Percentiles rank a stretch among this genome's conserved stretches.
phyloP scores from a whole-genome alignment of 1,140 invertebrate genomes.

The Triops cancriformis region DNA sequence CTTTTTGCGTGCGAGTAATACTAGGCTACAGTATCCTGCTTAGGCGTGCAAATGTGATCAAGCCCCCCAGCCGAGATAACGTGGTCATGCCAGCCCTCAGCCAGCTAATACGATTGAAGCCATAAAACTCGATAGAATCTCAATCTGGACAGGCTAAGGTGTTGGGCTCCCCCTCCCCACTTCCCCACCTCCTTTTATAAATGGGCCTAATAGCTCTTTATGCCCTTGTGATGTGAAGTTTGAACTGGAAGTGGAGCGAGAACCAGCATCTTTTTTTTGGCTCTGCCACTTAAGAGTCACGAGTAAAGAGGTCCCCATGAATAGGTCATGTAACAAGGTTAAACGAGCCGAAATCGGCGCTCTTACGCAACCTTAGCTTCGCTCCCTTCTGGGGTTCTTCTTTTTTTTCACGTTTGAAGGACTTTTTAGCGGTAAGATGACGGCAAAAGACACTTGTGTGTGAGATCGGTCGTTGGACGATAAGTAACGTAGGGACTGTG shows the following conservation, averaged over 20 bases:
- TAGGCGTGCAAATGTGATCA: slow-evolving; percentile 13
- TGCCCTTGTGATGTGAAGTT: not conserved
- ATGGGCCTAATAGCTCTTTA: not conserved
- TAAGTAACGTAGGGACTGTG: not conserved
- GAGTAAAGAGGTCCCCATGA: not conserved
- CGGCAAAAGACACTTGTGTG: not conserved
- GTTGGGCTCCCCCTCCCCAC: not conserved
- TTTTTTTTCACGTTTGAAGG: not conserved
- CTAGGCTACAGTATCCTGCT: not conserved
- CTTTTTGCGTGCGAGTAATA: not conserved
- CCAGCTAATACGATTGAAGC: slow-evolving; percentile 10
- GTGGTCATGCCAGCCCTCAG: slow-evolving; percentile 1
- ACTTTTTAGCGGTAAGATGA: not conserved
- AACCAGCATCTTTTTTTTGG: not conserved
- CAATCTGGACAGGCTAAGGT: not conserved
- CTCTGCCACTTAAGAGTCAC: not conserved
- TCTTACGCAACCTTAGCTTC: too few species aligned
- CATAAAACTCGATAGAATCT: slow-evolving; percentile 10
- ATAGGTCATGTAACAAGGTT: not conserved
- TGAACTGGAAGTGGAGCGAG: not conserved
- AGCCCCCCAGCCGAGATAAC: slow-evolving; percentile 11
- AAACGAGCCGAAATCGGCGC: not conserved
- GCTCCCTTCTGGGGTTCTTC: too few species aligned
- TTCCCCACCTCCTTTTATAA: not conserved
- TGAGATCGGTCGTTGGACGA: not conserved